A percentile compares a stretch with the other conserved stretches of the same genome.
Conservation (phyloP, 2,888 invertebrate genomes). For the Perdita meconis region DNA sequence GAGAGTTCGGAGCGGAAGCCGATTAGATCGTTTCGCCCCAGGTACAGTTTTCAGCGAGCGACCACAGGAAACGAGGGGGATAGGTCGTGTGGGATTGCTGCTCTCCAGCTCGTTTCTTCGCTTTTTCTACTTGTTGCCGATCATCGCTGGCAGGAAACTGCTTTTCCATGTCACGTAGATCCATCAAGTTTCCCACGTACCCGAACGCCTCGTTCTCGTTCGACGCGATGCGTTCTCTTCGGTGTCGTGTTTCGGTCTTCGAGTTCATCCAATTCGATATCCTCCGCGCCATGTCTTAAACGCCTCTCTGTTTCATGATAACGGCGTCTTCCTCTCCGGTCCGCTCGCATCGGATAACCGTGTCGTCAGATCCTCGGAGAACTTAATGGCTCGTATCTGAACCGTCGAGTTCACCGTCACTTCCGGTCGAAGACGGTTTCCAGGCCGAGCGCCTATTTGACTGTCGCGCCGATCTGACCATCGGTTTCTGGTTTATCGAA, state of each 20-base stretch:
- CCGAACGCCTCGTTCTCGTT: too few relatives aligned
- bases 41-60: constrained; percentile 55
- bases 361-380: too few relatives aligned
- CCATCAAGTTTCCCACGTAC: constrained; percentile 35
- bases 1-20: constrained; percentile 69
- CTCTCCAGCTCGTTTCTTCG: constrained; percentile 29
- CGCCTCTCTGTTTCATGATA: too few relatives aligned
- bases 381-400: constrained; percentile 46
- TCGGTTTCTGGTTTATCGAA: constrained; percentile 60
- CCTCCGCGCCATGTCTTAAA: too few relatives aligned
- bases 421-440: constrained; percentile 29
- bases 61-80: constrained; percentile 61
- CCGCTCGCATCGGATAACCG: too few relatives aligned
- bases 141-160: constrained; percentile 62
- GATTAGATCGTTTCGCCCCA: constrained; percentile 70
- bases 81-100: constrained; percentile 53
- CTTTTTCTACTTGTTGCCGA: constrained; percentile 51
- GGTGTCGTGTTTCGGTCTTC: too few relatives aligned
- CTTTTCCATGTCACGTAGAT: constrained; percentile 54
- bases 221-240: too few relatives aligned
- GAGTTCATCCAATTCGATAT: too few relatives aligned
- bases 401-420: constrained; percentile 33
- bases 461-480: constrained; percentile 45
- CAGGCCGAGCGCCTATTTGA: constrained; percentile 20
- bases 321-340: too few relatives aligned